Conservation (phyloP, 2,113 vertebrate genomes). For the Formicarius rufipectus region DNA sequence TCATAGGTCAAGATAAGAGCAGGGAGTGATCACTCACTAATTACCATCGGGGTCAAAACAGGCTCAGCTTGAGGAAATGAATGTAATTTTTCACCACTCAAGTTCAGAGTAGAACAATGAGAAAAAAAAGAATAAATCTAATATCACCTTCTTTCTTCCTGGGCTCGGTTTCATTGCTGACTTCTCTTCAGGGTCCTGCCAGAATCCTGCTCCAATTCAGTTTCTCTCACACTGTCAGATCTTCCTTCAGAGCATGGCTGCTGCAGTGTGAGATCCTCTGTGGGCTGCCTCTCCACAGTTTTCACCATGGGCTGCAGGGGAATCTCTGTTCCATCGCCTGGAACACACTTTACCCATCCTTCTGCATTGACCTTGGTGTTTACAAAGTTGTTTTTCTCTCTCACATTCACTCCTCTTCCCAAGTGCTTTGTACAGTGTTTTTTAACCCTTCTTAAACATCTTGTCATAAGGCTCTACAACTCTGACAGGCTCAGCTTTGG, state of each 20-base stretch:
- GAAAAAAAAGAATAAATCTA: not conserved
- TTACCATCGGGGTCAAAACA: not conserved
- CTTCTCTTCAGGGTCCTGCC: not conserved
- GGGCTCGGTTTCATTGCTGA: not conserved
- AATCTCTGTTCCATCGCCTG: not conserved
- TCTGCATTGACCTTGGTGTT: not conserved
- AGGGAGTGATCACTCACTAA: rapidly evolving
- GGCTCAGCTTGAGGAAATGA: not conserved
- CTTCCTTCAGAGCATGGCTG: not conserved
- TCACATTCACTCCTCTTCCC: not conserved
- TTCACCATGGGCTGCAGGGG: not conserved
- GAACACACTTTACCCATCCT: not conserved
- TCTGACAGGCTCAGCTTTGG: not conserved
- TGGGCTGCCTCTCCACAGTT: rapidly evolving
- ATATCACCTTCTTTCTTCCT: not conserved
- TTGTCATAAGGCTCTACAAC: not conserved
- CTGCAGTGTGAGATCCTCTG: rapidly evolving
- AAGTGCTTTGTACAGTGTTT: not conserved
- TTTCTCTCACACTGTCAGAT: not conserved
- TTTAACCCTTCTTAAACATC: not conserved
- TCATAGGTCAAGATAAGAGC: not conserved
- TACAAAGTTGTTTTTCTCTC: not conserved
- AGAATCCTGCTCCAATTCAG: not conserved
- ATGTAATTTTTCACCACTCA: not conserved
- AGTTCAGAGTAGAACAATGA: not conserved